Evolutionary conservation across 2,113 vertebrate species (phyloP).

Genomic region (Leptobrachium ailaonicum): DNA sequence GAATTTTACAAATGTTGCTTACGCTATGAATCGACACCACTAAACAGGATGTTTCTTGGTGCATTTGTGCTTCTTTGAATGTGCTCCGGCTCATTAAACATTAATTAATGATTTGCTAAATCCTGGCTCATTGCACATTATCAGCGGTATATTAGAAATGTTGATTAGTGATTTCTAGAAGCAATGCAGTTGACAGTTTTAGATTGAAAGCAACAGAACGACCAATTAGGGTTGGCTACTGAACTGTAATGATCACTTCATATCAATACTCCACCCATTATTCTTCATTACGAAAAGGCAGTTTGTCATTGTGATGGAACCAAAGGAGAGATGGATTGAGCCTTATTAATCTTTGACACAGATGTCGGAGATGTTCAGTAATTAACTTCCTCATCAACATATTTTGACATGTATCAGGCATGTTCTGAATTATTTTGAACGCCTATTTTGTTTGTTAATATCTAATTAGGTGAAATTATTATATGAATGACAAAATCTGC

Average conservation of each 20-base stretch:
- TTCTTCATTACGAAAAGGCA: slow-evolving; percentile 10
- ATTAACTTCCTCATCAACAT: not conserved
- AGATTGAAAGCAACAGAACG: slow-evolving; percentile 11
- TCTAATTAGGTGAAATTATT: not conserved
- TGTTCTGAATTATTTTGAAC: not conserved
- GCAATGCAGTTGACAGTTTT: slow-evolving; percentile 11
- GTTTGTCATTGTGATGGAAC: slow-evolving; percentile 18
- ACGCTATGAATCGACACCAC: too few relatives aligned
- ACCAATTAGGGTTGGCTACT: slow-evolving; percentile 6
- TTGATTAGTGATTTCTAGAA: slow-evolving; percentile 27
- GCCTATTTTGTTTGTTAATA: not conserved
- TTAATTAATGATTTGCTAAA: slow-evolving; percentile 30
- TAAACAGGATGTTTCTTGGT: not conserved
- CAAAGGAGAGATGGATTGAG: slow-evolving; percentile 3
- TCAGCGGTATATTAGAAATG: slow-evolving; percentile 9
- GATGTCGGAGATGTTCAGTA: not conserved
- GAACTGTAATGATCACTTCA: slow-evolving; percentile 19
- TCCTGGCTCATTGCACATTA: slow-evolving; percentile 30
- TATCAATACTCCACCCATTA: slow-evolving; percentile 28
- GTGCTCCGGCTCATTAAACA: slow-evolving; percentile 27
- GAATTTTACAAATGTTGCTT: too few relatives aligned
- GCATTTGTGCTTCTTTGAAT: not conserved
- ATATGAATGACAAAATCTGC: not conserved
- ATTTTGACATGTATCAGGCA: slow-evolving; percentile 2
- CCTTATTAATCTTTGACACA: not conserved